phyloP scores from a whole-genome alignment of 30 jellyfish, hydroid and myxozoan species.

The Aurelia sp. region DNA sequence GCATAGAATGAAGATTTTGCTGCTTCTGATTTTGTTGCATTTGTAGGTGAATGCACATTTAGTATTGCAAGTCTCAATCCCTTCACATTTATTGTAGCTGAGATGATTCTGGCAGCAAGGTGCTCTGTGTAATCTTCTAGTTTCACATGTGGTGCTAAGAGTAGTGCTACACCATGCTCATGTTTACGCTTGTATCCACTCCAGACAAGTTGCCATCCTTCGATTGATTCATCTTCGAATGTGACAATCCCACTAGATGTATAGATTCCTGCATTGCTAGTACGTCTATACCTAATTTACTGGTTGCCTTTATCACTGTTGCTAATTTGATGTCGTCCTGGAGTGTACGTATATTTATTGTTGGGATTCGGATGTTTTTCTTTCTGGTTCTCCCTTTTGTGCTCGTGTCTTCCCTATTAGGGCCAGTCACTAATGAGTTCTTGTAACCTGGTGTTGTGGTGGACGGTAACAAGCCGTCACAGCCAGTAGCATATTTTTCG shows the following conservation, averaged over 20 bases:
- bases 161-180: constrained; percentile 23
- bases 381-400: background rate
- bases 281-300: background rate
- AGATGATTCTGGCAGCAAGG: constrained; percentile 1
- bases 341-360: background rate
- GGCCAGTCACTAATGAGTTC: background rate
- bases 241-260: background rate
- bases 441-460: constrained; percentile 3
- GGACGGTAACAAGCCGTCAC: constrained; percentile 5
- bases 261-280: background rate
- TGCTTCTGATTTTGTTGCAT: constrained; percentile 5
- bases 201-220: constrained; percentile 11
- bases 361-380: constrained; percentile 4
- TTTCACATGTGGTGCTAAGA: constrained; percentile 20
- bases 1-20: background rate
- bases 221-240: constrained; percentile 10
- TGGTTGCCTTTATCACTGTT: background rate
- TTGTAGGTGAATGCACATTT: background rate
- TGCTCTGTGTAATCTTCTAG: background rate
- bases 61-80: background rate
- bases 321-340: constrained; percentile 8
- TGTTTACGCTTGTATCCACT: background rate
- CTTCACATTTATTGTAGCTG: background rate
- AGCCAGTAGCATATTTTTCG: constrained; percentile 19
- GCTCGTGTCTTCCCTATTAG: background rate